These are phyloP conservation scores for Drosophila demipolita DNA, from an alignment of 2,888 invertebrate genomes.

Conservation along the genomic window DNA sequence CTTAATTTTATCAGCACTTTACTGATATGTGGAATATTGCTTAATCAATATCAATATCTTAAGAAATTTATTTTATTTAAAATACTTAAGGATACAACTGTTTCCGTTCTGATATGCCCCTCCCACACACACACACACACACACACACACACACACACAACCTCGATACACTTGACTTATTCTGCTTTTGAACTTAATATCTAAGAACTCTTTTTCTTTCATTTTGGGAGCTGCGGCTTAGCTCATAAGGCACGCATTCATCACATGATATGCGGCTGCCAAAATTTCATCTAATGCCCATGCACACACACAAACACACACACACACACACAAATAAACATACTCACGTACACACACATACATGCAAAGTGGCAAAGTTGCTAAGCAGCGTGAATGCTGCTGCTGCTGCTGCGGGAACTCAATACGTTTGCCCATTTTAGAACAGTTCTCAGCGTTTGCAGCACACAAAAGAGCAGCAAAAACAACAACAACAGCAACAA, in stretches of 20 bases:
- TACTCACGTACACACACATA: background rate
- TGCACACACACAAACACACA: conserved; percentile 25
- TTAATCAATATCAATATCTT: background rate
- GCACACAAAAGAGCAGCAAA: conserved; percentile 44
- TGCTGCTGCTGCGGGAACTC: conserved; percentile 43
- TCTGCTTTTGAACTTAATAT: background rate
- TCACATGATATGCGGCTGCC: conserved; percentile 65
- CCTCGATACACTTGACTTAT: conserved; percentile 1
- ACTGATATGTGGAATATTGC: background rate
- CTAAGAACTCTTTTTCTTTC: background rate
- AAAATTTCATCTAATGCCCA: conserved; percentile 39
- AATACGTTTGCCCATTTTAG: conserved; percentile 49
- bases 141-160: background rate
- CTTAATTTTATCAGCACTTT: background rate
- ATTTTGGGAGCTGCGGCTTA: conserved; percentile 24
- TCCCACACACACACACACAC: background rate
- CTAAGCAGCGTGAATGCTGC: conserved; percentile 14
- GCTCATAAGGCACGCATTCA: conserved; percentile 60
- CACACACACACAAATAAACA: conserved; percentile 8
- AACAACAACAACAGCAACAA: conserved; percentile 39
- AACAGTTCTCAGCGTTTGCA: conserved; percentile 73
- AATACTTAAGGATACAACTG: background rate
- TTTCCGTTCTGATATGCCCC: background rate
- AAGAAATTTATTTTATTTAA: background rate
- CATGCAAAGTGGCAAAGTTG: background rate